Percentiles rank a stretch among this genome's conserved stretches.
Evolutionary conservation across 1,140 invertebrate species (phyloP).

Genomic region (Pseudomyrmex gracilis): DNA sequence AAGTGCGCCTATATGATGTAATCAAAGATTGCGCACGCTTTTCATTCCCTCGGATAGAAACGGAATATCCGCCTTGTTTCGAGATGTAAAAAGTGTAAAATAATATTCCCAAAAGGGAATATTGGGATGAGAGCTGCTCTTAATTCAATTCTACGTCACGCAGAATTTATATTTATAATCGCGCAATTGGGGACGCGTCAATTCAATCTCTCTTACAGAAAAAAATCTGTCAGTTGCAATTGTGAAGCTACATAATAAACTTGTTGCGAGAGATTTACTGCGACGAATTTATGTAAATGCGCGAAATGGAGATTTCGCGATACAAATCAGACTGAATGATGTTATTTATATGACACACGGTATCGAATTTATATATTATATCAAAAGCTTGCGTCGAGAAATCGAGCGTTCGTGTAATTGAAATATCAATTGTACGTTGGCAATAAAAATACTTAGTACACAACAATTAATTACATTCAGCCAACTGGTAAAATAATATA

Average conservation of each 20-base stretch:
- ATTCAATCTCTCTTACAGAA: neutral
- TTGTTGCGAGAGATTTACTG: neutral
- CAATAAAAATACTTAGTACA: neutral
- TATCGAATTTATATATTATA: slow-evolving; percentile 1
- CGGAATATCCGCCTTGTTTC: neutral
- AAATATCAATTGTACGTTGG: slow-evolving; percentile 17
- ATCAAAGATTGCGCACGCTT: slow-evolving; percentile 15
- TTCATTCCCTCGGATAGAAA: too few relatives aligned
- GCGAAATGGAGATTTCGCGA: neutral
- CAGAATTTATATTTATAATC: neutral
- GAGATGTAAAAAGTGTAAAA: neutral
- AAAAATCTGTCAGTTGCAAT: neutral
- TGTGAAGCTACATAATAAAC: neutral
- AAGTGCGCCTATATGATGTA: slow-evolving; percentile 8
- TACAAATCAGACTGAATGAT: neutral
- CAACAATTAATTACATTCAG: slow-evolving; percentile 6
- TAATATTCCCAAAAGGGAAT: neutral
- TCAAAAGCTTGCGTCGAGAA: slow-evolving; percentile 8
- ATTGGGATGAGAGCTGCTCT: neutral
- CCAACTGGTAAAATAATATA: too few relatives aligned
- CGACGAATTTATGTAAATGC: neutral
- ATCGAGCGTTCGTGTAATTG: slow-evolving; percentile 35
- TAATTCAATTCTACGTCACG: slow-evolving; percentile 1
- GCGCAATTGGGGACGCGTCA: neutral
- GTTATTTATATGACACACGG: slow-evolving; percentile 25